Conservation (phyloP, 2,888 invertebrate genomes). For the Nephrotoma flavescens region DNA sequence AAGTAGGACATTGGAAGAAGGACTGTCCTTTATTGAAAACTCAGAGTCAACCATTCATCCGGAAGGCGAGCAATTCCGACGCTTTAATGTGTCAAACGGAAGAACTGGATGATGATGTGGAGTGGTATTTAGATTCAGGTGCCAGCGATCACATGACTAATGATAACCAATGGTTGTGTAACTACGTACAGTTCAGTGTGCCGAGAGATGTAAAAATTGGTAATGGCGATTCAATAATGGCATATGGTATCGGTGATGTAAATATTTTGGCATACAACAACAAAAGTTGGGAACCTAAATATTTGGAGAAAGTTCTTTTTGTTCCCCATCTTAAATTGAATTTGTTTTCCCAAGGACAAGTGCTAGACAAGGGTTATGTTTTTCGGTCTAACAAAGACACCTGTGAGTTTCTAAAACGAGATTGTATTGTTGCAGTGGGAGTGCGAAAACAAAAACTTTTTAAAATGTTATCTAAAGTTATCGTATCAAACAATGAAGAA, state of each 20-base stretch:
- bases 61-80: not conserved
- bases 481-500: not conserved
- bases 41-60: not conserved
- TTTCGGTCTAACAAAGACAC: not conserved
- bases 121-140: conserved; percentile 14
- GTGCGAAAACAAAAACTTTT: conserved; percentile 8
- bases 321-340: conserved; percentile 11
- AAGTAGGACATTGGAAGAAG: conserved; percentile 14
- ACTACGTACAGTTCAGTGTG: too few species aligned
- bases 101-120: not conserved
- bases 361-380: conserved; percentile 7
- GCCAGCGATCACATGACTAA: conserved; percentile 15
- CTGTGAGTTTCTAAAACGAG: conserved; percentile 9
- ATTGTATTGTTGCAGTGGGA: conserved; percentile 9
- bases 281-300: conserved; percentile 4
- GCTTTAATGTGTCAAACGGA: not conserved
- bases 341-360: conserved; percentile 8
- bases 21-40: conserved; percentile 12
- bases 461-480: conserved; percentile 8
- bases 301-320: conserved; percentile 12
- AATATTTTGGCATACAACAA: conserved; percentile 11
- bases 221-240: conserved; percentile 11
- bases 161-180: not conserved
- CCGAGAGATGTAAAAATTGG: conserved; percentile 10
- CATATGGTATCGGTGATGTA: conserved; percentile 12